Conservation (phyloP, 2,113 vertebrate species). For the Dipodomys ordii region DNA sequence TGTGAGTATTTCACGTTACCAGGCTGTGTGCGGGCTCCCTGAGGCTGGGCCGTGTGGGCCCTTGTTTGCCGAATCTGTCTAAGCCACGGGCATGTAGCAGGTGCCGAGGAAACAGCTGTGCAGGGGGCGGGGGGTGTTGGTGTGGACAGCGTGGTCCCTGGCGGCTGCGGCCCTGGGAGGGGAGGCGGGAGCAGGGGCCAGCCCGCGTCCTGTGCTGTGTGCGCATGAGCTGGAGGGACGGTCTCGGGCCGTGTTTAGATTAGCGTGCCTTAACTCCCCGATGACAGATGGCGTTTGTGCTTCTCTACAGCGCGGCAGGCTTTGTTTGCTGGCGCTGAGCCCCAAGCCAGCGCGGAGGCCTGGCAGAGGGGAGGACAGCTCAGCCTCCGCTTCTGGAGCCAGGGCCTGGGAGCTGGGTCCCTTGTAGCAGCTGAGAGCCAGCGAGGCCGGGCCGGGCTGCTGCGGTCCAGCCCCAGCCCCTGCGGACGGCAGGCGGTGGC, state of each 20-base stretch:
- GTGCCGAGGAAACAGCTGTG: neutral
- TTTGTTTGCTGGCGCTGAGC: slow-evolving; percentile 20
- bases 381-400: neutral
- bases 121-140: too few relatives aligned
- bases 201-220: neutral
- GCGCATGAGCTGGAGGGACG: neutral
- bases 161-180: neutral
- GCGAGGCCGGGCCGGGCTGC: neutral
- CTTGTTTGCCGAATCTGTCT: fast-evolving
- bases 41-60: too few relatives aligned
- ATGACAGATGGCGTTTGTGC: slow-evolving; percentile 65
- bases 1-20: neutral
- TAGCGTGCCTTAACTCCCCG: slow-evolving; percentile 25
- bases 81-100: neutral
- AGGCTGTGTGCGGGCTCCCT: neutral
- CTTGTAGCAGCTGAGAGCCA: too few relatives aligned
- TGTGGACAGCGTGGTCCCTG: neutral
- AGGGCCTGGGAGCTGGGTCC: too few relatives aligned
- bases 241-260: slow-evolving; percentile 63
- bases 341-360: neutral
- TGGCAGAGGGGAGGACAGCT: neutral
- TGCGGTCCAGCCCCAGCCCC: too few relatives aligned
- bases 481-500: too few relatives aligned
- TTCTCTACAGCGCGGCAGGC: neutral
- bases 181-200: neutral